phyloP scores from a whole-genome alignment of 2,113 vertebrate species.

The Myotis davidii region DNA sequence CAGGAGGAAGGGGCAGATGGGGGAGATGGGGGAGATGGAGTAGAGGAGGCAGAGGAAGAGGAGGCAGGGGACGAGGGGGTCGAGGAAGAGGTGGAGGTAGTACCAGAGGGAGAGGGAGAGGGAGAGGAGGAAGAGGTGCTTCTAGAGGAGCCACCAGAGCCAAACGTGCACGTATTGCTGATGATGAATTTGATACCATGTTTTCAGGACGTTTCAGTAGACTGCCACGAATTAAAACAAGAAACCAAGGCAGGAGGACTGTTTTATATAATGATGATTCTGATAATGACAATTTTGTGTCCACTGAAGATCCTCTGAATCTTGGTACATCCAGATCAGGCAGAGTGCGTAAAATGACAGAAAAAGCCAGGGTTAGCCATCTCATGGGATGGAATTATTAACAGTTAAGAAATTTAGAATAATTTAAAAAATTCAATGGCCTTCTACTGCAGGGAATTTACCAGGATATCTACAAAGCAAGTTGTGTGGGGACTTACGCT shows the following conservation, averaged over 20 bases:
- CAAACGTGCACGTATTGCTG: constrained; percentile 83
- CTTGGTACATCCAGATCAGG: constrained; percentile 97
- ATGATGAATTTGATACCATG: constrained; percentile 86
- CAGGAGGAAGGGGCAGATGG: constrained; percentile 81
- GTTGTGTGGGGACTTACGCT: constrained; percentile 88
- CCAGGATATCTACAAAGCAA: constrained; percentile 88
- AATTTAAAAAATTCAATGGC: constrained; percentile 83
- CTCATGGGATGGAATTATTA: constrained; percentile 99
- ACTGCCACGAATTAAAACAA: constrained; percentile 92
- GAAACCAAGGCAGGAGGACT: constrained; percentile 97
- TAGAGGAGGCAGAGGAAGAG: constrained; percentile 81
- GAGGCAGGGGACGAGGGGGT: constrained; percentile 85
- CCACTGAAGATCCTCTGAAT: constrained; percentile 95
- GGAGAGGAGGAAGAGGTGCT: constrained; percentile 83
- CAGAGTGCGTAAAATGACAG: constrained; percentile 98
- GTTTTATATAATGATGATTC: constrained; percentile 96
- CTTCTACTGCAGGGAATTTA: constrained; percentile 97
- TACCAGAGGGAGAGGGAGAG: constrained; percentile 82
- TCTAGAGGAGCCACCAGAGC: constrained; percentile 84
- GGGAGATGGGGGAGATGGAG: constrained; percentile 86
- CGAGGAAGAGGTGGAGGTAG: constrained; percentile 82
- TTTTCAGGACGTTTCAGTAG: constrained; percentile 87
- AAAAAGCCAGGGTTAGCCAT: constrained; percentile 98
- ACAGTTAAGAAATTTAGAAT: constrained; percentile 82
- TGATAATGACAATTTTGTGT: constrained; percentile 92